Conservation (phyloP, 1,140 invertebrate genomes). For the Sweltsa coloradensis region DNA sequence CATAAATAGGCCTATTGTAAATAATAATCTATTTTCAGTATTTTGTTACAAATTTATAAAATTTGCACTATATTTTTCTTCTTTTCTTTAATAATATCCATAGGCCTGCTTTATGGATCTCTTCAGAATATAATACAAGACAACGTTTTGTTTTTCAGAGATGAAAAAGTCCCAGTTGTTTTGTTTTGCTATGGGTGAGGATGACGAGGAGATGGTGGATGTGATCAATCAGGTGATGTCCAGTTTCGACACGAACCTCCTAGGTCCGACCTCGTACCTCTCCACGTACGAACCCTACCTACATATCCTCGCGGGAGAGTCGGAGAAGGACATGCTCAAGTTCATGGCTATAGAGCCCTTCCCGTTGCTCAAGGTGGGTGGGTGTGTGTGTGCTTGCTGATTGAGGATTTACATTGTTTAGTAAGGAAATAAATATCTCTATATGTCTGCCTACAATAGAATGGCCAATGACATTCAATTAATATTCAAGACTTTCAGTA, state of each 20-base stretch:
- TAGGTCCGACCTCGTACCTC: slow-evolving; percentile 56
- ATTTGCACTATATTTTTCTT: too few relatives aligned
- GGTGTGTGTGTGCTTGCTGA: too few relatives aligned
- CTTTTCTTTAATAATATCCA: too few relatives aligned
- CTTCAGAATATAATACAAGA: too few relatives aligned
- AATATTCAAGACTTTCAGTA: too few relatives aligned
- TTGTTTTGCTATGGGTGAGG: slow-evolving; percentile 32
- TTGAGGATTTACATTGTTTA: background rate
- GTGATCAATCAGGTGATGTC: slow-evolving; percentile 39
- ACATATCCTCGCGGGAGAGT: slow-evolving; percentile 56
- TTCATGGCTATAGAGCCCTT: slow-evolving; percentile 53
- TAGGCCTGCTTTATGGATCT: too few relatives aligned
- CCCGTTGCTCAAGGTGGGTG: slow-evolving; percentile 34
- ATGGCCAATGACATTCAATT: too few relatives aligned
- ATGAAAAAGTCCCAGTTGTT: slow-evolving; percentile 27
- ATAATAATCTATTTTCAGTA: too few relatives aligned
- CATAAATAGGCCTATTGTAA: too few relatives aligned
- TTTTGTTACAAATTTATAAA: too few relatives aligned
- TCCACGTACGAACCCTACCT: slow-evolving; percentile 48
- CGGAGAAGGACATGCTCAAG: slow-evolving; percentile 43
- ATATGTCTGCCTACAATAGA: background rate
- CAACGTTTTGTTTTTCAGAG: slow-evolving; percentile 22
- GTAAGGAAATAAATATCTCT: background rate
- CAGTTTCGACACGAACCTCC: slow-evolving; percentile 43
- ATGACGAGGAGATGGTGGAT: slow-evolving; percentile 37